Evolutionary conservation across 1,140 invertebrate genomes (phyloP).

Genomic region (Eufriesea mexicana): DNA sequence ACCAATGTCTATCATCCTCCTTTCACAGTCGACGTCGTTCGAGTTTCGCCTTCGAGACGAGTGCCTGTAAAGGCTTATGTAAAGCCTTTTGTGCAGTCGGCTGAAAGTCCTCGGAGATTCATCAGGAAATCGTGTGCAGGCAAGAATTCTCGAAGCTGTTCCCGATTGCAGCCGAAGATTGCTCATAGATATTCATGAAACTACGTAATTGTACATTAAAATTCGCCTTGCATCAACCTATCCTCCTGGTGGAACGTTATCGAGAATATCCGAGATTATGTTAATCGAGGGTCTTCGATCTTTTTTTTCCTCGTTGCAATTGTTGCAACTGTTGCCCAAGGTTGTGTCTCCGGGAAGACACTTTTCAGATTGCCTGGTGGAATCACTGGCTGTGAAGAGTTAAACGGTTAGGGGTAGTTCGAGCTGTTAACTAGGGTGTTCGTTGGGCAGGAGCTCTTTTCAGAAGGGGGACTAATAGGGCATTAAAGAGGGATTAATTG

Average conservation of each 20-base stretch:
- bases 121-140: not conserved
- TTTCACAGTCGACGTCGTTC: constrained; percentile 17
- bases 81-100: not conserved
- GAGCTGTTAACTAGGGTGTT: no score
- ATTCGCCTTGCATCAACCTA: not conserved
- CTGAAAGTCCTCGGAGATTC: constrained; percentile 1
- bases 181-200: constrained; percentile 20
- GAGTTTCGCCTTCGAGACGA: constrained; percentile 34
- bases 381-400: no score
- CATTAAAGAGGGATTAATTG: no score
- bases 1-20: no score
- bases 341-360: no score
- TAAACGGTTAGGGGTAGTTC: no score
- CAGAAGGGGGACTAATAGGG: no score
- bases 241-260: not conserved
- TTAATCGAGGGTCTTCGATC: not conserved
- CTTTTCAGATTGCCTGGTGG: no score
- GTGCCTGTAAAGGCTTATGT: not conserved
- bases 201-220: constrained; percentile 9
- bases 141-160: constrained; percentile 7
- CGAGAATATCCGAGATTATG: not conserved
- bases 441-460: no score
- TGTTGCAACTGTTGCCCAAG: not conserved
- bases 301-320: not conserved
- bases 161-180: constrained; percentile 3